Evolutionary conservation across 2,888 invertebrate species (phyloP), one percentile per base, ranked within the genome.

Genomic region (Galeopsomyia nigrocyanea): DNA sequence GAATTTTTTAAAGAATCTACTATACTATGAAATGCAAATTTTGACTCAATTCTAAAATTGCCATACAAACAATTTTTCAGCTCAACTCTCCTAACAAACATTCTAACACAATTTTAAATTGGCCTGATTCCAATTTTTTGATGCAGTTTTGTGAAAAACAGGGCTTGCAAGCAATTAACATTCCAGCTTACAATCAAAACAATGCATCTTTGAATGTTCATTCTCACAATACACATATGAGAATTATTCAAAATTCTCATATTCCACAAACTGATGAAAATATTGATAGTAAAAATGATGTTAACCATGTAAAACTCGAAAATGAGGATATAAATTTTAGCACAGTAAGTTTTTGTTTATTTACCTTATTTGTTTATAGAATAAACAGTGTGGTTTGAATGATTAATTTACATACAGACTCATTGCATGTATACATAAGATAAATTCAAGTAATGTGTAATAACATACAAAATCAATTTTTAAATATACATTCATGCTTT

Each of bases 71-170:
- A 60, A 65, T 71, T 61, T 71, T 75, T 21, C 60, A 84, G 85
- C 76, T 81, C 9, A 82, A 82, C 71, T 80, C 82, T 19, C 77
- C 80, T 10, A 83, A 78, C 46, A 85, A 85, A 75, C 83, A 84
- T 74, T 76, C 84, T 46, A 81, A 80, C 53, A 79, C 84, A 56
- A 77, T 85, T 77, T 77, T 84, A 19, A 80, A 81, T 10, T 85
- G 84, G 84, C 81, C 84, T 1, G 83, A 84, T 78, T 79, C 83
- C 0, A 85, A 82, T 74, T 78, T 83, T 16, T 66, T 86, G 68
- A 84, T 86, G 80, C 80, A 82, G 51, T 78, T 85, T 10, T 85
- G 84, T 49, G 85, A 84, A 39, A 84, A 84, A 64, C 82, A 83
- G 57, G 82, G 82, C 65, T 80, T 84, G 26, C 86, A 84, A 70